Evolutionary conservation across 2,888 invertebrate species (phyloP).

Genomic region (Ormyrus rosae): DNA sequence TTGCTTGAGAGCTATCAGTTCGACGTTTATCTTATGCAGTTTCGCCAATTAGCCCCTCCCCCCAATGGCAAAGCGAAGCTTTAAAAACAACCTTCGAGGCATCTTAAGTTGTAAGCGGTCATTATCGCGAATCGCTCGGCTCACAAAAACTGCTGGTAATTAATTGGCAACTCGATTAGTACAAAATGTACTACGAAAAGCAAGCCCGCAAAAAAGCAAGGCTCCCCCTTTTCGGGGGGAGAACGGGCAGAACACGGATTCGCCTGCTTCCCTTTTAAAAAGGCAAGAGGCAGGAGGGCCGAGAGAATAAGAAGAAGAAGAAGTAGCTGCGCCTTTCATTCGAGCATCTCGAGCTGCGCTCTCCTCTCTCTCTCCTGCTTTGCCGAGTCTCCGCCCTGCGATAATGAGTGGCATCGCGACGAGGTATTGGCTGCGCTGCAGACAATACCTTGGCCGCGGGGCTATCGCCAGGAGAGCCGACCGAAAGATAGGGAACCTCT

Average conservation of each 20-base stretch:
- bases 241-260: slow-evolving; percentile 41
- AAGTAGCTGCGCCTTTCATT: slow-evolving; percentile 38
- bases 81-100: too few relatives aligned
- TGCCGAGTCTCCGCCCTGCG: slow-evolving; percentile 25
- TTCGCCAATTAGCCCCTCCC: neutral
- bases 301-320: slow-evolving; percentile 7
- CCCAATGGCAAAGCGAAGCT: too few relatives aligned
- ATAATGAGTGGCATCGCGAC: slow-evolving; percentile 36
- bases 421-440: slow-evolving; percentile 72
- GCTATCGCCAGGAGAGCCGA: slow-evolving; percentile 67
- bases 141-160: neutral
- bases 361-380: slow-evolving; percentile 19
- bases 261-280: slow-evolving; percentile 30
- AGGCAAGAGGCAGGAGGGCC: neutral
- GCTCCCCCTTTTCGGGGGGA: neutral
- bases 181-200: slow-evolving; percentile 10
- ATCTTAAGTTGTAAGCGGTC: too few relatives aligned
- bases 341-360: slow-evolving; percentile 11
- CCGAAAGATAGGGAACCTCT: slow-evolving; percentile 43
- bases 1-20: neutral
- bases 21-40: neutral
- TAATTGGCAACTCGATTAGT: slow-evolving; percentile 19
- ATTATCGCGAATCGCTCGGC: too few relatives aligned
- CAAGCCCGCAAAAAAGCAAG: neutral
- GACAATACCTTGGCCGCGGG: slow-evolving; percentile 75